Evolutionary conservation across 2,888 invertebrate genomes (phyloP).

Genomic region (Matsumyia berberina): DNA sequence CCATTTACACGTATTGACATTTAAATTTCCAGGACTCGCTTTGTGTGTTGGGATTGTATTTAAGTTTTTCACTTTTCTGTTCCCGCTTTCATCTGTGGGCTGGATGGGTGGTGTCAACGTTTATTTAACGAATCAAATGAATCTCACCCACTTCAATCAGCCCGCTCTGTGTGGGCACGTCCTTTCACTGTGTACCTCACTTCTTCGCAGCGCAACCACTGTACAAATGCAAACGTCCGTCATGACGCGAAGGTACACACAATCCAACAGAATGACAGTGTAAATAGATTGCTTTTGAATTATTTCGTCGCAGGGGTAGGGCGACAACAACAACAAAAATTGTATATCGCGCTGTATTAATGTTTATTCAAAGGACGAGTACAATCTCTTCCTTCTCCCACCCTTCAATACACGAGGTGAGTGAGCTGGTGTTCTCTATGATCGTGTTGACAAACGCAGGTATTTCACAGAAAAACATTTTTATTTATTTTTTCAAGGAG

Average conservation of each 20-base stretch:
- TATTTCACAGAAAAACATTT: constrained; percentile 61
- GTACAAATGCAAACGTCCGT: constrained; percentile 54
- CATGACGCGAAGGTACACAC: constrained; percentile 58
- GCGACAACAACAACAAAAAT: constrained; percentile 23
- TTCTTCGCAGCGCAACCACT: constrained; percentile 19
- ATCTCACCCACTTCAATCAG: constrained; percentile 63
- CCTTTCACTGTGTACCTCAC: constrained; percentile 29
- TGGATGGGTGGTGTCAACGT: constrained; percentile 50
- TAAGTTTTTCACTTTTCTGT: background rate
- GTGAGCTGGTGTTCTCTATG: constrained; percentile 40
- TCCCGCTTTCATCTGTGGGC: background rate
- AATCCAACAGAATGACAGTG: constrained; percentile 62
- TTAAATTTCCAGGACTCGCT: constrained; percentile 65
- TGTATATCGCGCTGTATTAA: constrained; percentile 35
- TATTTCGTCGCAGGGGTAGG: constrained; percentile 41
- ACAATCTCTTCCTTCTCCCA: constrained; percentile 31
- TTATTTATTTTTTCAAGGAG: constrained; percentile 50
- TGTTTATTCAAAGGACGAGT: constrained; percentile 70
- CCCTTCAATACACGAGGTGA: constrained; percentile 36
- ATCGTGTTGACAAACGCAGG: constrained; percentile 75
- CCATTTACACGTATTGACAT: constrained; percentile 73
- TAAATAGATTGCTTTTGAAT: constrained; percentile 73
- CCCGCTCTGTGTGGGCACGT: constrained; percentile 38
- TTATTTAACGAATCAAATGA: constrained; percentile 75
- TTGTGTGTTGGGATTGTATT: constrained; percentile 30